Percentiles rank a stretch among this genome's conserved stretches.
These are phyloP conservation scores for Plagiodera versicolora DNA, from an alignment of 2,888 invertebrate species.

Conservation along the genomic window DNA sequence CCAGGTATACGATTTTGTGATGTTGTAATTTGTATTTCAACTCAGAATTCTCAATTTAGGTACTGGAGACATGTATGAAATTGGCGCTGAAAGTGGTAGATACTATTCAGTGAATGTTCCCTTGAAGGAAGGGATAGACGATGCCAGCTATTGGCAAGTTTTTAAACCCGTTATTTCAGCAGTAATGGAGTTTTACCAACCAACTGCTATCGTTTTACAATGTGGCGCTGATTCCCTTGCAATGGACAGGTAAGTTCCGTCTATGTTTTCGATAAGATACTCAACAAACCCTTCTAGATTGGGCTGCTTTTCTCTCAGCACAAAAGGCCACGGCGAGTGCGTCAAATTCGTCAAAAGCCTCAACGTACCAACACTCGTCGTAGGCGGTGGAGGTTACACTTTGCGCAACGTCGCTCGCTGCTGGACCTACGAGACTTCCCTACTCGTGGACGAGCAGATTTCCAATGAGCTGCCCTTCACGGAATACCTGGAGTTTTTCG, in stretches of 20 bases:
- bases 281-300: slow-evolving; percentile 57
- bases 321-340: slow-evolving; percentile 96
- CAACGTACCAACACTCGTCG: slow-evolving; percentile 77
- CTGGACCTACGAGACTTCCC: slow-evolving; percentile 98
- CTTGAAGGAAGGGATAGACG: slow-evolving; percentile 96
- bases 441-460: slow-evolving; percentile 89
- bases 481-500: slow-evolving; percentile 96
- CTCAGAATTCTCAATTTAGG: slow-evolving; percentile 32
- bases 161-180: slow-evolving; percentile 92
- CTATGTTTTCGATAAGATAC: background rate
- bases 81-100: slow-evolving; percentile 92
- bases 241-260: slow-evolving; percentile 66
- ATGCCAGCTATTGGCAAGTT: slow-evolving; percentile 84
- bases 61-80: slow-evolving; percentile 98
- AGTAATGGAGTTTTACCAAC: slow-evolving; percentile 96
- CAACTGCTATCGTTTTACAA: slow-evolving; percentile 94
- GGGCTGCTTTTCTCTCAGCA: slow-evolving; percentile 95
- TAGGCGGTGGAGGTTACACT: slow-evolving; percentile 81
- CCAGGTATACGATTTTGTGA: slow-evolving; percentile 64
- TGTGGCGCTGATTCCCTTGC: slow-evolving; percentile 99
- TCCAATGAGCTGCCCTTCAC: slow-evolving; percentile 94
- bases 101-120: slow-evolving; percentile 99
- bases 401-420: slow-evolving; percentile 95
- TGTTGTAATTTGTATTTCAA: background rate
- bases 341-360: slow-evolving; percentile 93